Conservation (phyloP, 1,140 invertebrate species). For the Drosophila athabasca region DNA sequence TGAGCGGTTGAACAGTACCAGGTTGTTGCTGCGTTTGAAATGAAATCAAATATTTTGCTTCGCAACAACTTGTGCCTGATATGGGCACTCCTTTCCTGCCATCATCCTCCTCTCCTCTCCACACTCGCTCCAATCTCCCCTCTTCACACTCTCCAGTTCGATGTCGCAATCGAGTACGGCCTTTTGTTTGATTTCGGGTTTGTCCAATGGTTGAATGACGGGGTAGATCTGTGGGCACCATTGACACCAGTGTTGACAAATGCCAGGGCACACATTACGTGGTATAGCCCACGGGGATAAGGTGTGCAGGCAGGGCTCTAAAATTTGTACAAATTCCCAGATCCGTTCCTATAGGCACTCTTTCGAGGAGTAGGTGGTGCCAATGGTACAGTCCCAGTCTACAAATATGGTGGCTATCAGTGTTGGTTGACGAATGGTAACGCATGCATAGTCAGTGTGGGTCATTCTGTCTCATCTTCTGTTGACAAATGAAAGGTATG, state of each 20-base stretch:
- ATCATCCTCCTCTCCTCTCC: too few species aligned
- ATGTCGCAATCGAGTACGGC: slow-evolving; percentile 23
- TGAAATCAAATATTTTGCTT: slow-evolving; percentile 76
- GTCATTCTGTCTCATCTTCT: too few species aligned
- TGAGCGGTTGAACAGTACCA: slow-evolving; percentile 12
- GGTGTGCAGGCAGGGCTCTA: too few species aligned
- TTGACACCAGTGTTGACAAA: slow-evolving; percentile 39
- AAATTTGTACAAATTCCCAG: too few species aligned
- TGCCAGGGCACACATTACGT: background rate
- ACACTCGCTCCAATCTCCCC: background rate
- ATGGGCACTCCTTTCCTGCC: slow-evolving; percentile 17
- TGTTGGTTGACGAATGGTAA: slow-evolving; percentile 11
- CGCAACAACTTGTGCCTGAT: slow-evolving; percentile 67
- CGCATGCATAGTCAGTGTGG: too few species aligned
- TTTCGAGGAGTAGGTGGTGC: too few species aligned
- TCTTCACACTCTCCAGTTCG: background rate
- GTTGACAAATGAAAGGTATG: too few species aligned
- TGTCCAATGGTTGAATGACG: background rate
- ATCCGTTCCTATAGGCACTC: too few species aligned
- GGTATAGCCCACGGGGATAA: too few species aligned
- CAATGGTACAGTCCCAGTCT: too few species aligned
- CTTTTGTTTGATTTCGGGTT: slow-evolving; percentile 30
- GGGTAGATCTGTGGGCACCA: background rate
- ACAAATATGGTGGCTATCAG: background rate
- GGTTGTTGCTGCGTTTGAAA: slow-evolving; percentile 50